Evolutionary conservation across 2,888 invertebrate species (phyloP).

Genomic region (Drosophila dives): DNA sequence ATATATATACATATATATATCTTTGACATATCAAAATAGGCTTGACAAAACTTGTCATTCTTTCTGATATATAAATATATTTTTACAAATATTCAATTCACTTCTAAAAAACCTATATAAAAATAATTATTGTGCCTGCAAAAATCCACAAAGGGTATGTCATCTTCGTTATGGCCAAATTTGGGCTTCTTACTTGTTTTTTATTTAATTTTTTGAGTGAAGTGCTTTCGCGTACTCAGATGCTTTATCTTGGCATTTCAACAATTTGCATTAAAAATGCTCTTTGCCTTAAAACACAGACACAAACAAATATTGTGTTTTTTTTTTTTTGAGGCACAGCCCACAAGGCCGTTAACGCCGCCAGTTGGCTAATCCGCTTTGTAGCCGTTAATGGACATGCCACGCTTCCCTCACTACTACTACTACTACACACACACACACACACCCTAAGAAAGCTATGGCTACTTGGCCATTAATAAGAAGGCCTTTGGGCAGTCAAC

Average conservation of each 20-base stretch:
- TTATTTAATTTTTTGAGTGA: constrained; percentile 5
- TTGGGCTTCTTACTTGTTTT: neutral
- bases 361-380: constrained; percentile 64
- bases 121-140: too few species aligned
- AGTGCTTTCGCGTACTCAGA: neutral
- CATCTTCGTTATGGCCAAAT: neutral
- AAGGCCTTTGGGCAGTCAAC: constrained; percentile 55
- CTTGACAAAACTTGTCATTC: neutral
- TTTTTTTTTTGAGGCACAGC: constrained; percentile 6
- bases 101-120: too few species aligned
- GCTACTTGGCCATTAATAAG: constrained; percentile 44
- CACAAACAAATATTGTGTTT: constrained; percentile 7
- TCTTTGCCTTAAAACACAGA: constrained; percentile 42
- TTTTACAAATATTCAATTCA: neutral
- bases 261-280: constrained; percentile 62
- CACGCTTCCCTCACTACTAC: neutral
- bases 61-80: neutral
- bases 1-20: neutral
- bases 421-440: neutral
- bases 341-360: constrained; percentile 40
- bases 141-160: neutral
- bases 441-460: neutral
- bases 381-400: constrained; percentile 56
- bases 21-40: neutral
- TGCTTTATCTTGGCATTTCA: constrained; percentile 38